These are phyloP conservation scores for Dolichallabes microphthalmus DNA, from an alignment of 2,113 vertebrate genomes.

Conservation along the genomic window DNA sequence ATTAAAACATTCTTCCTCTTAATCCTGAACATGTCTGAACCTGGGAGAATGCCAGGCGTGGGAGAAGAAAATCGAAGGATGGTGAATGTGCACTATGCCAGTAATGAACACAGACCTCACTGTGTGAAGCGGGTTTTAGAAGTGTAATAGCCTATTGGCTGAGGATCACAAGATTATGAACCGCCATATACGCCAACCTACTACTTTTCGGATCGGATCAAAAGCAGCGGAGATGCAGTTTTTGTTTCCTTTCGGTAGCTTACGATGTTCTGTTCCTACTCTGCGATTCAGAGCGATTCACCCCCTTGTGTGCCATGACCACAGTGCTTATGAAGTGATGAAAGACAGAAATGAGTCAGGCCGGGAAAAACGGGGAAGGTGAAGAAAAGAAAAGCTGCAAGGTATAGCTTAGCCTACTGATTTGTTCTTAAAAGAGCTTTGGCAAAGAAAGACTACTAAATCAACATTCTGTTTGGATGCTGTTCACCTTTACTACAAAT, in stretches of 20 bases:
- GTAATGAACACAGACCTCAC: neutral
- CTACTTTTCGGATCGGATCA: neutral
- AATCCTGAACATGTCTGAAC: neutral
- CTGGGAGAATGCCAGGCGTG: neutral
- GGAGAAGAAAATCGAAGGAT: neutral
- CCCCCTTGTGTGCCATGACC: neutral
- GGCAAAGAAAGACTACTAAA: neutral
- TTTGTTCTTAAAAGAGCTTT: constrained; percentile 7
- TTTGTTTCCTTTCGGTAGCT: neutral
- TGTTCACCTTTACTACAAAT: neutral
- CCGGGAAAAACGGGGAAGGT: neutral
- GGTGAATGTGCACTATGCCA: neutral
- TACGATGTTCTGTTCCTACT: neutral
- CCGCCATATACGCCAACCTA: neutral
- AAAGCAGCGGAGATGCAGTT: neutral
- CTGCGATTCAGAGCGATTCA: neutral
- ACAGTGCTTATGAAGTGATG: neutral
- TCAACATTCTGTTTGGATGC: neutral
- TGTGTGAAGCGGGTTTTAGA: neutral
- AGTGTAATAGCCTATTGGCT: neutral
- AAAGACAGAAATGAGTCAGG: constrained; percentile 4
- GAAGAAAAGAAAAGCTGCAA: constrained; percentile 1
- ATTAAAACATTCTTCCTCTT: constrained; percentile 7
- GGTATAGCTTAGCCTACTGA: neutral
- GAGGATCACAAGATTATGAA: neutral